These are phyloP conservation scores for Anguilla megastoma DNA, from an alignment of 2,797 vertebrate species.

Conservation along the genomic window DNA sequence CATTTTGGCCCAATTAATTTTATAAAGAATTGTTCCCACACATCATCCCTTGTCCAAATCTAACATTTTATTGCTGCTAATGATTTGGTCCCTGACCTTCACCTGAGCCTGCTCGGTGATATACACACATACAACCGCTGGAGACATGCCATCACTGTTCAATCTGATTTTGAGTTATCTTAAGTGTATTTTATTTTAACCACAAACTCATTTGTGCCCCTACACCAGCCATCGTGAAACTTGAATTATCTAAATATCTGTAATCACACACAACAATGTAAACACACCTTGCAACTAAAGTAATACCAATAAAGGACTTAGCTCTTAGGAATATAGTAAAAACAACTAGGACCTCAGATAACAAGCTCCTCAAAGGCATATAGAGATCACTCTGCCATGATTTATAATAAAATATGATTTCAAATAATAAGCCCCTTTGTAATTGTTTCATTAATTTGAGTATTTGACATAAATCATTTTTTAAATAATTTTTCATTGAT, in stretches of 20 bases:
- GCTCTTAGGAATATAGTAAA: not conserved
- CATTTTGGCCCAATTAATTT: not conserved
- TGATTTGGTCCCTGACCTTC: not conserved
- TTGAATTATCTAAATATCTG: not conserved
- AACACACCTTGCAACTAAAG: not conserved
- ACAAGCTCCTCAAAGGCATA: not conserved
- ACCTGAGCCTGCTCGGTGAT: not conserved
- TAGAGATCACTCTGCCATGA: not conserved
- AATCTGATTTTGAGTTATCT: not conserved
- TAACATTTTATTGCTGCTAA: not conserved
- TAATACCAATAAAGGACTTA: not conserved
- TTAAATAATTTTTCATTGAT: too few relatives aligned
- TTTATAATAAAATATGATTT: not conserved
- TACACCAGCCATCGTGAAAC: not conserved
- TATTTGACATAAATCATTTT: too few relatives aligned
- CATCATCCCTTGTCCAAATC: too few relatives aligned
- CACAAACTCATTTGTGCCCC: not conserved
- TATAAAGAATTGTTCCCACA: not conserved
- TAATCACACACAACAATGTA: not conserved
- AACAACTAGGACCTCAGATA: not conserved
- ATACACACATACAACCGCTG: not conserved
- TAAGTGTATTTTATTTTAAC: not conserved
- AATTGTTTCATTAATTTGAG: not conserved
- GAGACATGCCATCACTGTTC: not conserved
- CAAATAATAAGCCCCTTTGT: not conserved